Evolutionary conservation across 2,113 vertebrate genomes (phyloP).

Genomic region (Sinocyclocheilus rhinocerous): DNA sequence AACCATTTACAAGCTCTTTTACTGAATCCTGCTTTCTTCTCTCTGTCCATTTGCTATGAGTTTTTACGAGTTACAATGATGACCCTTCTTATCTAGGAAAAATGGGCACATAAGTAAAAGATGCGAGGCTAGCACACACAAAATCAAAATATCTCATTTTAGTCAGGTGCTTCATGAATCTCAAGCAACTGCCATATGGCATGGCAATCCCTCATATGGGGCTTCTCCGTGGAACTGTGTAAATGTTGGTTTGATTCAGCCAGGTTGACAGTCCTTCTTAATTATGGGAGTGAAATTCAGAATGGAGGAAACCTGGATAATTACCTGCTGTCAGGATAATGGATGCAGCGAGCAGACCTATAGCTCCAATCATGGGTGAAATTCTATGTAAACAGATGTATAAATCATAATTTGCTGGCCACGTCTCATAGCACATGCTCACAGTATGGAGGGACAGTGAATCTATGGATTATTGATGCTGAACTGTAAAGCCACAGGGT

Average conservation of each 20-base stretch:
- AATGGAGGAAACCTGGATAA: conserved; percentile 53
- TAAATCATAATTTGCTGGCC: conserved; percentile 58
- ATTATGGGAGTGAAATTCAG: conserved; percentile 51
- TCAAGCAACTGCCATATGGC: not conserved
- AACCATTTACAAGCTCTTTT: conserved; percentile 32
- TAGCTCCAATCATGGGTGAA: conserved; percentile 50
- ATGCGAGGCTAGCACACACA: not conserved
- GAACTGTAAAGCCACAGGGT: not conserved
- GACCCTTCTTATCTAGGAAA: conserved; percentile 4
- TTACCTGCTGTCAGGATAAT: conserved; percentile 56
- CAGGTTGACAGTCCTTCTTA: conserved; percentile 36
- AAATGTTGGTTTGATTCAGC: conserved; percentile 26
- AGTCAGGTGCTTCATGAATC: not conserved
- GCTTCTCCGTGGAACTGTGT: not conserved
- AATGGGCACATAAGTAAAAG: not conserved
- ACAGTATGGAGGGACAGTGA: conserved; percentile 31
- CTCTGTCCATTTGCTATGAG: not conserved
- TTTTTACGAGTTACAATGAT: not conserved
- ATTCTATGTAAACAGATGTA: conserved; percentile 53
- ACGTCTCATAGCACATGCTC: not conserved
- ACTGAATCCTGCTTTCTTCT: not conserved
- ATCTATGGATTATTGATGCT: conserved; percentile 29
- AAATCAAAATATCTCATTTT: not conserved
- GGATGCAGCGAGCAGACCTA: conserved; percentile 41
- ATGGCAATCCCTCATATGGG: conserved; percentile 12